These are phyloP conservation scores for Orussus abietinus DNA, from an alignment of 1,140 invertebrate species.

Conservation along the genomic window DNA sequence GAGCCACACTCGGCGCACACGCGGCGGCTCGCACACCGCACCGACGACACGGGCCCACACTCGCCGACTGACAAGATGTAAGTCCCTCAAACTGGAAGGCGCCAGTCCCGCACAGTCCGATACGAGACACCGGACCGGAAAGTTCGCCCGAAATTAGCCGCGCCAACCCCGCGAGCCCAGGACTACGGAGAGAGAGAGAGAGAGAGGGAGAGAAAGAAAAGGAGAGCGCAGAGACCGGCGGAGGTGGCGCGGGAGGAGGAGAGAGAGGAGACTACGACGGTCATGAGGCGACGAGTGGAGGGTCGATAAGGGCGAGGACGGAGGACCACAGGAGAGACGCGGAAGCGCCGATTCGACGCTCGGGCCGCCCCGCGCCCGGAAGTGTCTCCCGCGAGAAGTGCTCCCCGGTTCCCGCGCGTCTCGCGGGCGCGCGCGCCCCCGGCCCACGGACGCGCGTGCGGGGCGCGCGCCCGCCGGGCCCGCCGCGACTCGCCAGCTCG, in stretches of 20 bases:
- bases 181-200: background rate
- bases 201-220: slow-evolving; percentile 5
- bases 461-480: no score
- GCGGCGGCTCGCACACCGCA: slow-evolving; percentile 13
- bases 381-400: no score
- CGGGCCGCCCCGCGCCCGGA: no score
- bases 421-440: no score
- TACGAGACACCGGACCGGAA: slow-evolving; percentile 52
- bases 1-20: slow-evolving; percentile 5
- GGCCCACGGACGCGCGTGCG: no score
- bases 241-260: background rate
- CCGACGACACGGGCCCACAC: slow-evolving; percentile 43
- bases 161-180: slow-evolving; percentile 2
- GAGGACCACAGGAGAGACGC: no score
- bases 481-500: no score
- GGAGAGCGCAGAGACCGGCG: no score
- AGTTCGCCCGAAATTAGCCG: slow-evolving; percentile 39
- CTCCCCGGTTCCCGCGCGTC: no score
- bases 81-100: slow-evolving; percentile 52
- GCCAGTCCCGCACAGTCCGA: slow-evolving; percentile 52
- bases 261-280: slow-evolving; percentile 2
- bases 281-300: no score
- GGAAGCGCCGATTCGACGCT: no score
- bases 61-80: slow-evolving; percentile 54
- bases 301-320: no score